A percentile compares a stretch with the other conserved stretches of the same genome.
phyloP scores from a whole-genome alignment of 1,140 invertebrate species.

The Diprion similis region DNA sequence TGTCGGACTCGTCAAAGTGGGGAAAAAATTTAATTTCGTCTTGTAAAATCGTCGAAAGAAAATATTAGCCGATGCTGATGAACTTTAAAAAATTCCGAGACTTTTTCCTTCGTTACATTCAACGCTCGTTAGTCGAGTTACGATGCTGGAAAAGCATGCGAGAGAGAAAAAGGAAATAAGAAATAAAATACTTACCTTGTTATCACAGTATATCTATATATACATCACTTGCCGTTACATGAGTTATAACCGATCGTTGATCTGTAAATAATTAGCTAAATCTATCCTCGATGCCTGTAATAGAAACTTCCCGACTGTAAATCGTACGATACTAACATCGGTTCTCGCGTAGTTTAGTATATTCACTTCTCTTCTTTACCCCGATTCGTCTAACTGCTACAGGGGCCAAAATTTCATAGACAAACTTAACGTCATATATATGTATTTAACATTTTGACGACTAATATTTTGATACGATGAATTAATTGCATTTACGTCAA shows the following conservation, averaged over 20 bases:
- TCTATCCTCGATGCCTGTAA: too few species aligned
- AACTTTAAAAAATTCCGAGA: neutral
- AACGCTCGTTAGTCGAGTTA: too few species aligned
- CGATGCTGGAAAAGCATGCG: too few species aligned
- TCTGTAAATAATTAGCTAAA: too few species aligned
- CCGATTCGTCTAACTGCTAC: neutral
- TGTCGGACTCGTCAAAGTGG: neutral
- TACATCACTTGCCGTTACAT: slow-evolving; percentile 20
- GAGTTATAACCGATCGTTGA: neutral
- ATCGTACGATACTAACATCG: neutral
- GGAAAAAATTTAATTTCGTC: slow-evolving; percentile 5
- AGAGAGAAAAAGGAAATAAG: neutral
- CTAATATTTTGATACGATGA: too few species aligned
- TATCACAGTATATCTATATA: slow-evolving; percentile 23
- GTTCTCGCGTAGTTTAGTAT: neutral
- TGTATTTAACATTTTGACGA: too few species aligned
- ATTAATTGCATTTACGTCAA: too few species aligned
- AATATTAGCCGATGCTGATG: neutral
- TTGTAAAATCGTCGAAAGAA: too few species aligned
- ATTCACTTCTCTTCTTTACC: slow-evolving; percentile 20
- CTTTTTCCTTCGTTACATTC: too few species aligned
- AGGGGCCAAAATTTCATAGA: too few species aligned
- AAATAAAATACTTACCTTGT: slow-evolving; percentile 22
- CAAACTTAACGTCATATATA: too few species aligned
- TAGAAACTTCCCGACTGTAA: too few species aligned